Evolutionary conservation across 2,797 vertebrate genomes (phyloP), one percentile per base, ranked within the genome.

Genomic region (Enteromius argenteus): DNA sequence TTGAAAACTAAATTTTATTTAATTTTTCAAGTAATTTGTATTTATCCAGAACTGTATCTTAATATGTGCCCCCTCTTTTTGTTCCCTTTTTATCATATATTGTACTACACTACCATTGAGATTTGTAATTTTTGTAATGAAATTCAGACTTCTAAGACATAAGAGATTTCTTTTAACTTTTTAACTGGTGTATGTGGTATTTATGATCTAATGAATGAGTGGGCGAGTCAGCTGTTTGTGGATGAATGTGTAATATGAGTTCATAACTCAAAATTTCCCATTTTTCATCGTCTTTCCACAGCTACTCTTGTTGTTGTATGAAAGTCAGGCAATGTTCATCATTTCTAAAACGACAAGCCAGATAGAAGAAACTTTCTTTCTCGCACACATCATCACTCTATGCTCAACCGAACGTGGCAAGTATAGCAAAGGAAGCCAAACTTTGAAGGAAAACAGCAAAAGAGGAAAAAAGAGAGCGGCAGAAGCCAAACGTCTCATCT

Each of bases 401-500:
- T 56, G 44, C 66, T 83, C 11, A 66, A 19, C 51, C 1, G 14
- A 78, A 69, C 4, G 39, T 49, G 11, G 39, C 44, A 77, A 84
- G 79, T 46, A 32, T 19, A 23, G 5, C 7, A 75, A 84, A 66
- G 30, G 15, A n/a, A 58, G 23, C 15, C 53, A 58, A 83, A 64
- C 42, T 79, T 73, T 75, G 58, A 84, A 86, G 56, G 77, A 72
- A 81, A 67, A 68, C 80, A 56, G 86, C 85, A 84, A 68, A 81
- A 86, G 89, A 76, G 42, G 72, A 77, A 88, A 88, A 80, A 85
- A 87, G 87, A 87, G 87, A 88, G 90, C 89, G 87, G 87, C 91
- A 92, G 91, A 94, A 92, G 91, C 89, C 88, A 87, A 88, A 88
- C 89, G 85, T 92, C 89, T 90, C 89, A 84, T 84, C 23, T 86